Base-by-base conservation (phyloP, 1,140 invertebrate genomes). In the Halesus radiatus region DNA sequence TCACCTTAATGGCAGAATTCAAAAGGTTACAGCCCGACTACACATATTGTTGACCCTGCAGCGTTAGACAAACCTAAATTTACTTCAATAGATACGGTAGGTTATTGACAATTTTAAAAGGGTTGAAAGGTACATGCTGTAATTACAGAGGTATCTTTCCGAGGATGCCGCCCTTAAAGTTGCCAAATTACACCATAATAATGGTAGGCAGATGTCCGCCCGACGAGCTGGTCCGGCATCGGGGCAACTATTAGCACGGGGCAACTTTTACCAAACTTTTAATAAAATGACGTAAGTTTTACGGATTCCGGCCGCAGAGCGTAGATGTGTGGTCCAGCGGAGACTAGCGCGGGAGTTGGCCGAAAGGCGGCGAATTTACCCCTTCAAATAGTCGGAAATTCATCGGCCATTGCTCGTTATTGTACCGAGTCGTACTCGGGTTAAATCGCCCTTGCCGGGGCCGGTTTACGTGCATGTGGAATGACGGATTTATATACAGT, bases 211-310 rank as follows among this genome's bases (percentile, higher is more conserved):
- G 56, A 60, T 60, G 56, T 20, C 56, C 56, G n/a, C n/a, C 56
- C n/a, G 54, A n/a, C 56, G 37, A 45, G n/a, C 20, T 60, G 0
- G 56, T 7, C 56, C 23, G 20, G n/a, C 56, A 45, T 45, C 37
- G 32, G 32, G 32, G 32, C 32, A 32, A 60, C 56, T 60, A 60
- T 60, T 60, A 60, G 56, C 10, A 60, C 56, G n/a, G 20, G 56
- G 56, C 56, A 60, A 60, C 56, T 60, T 60, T 60, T 60, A 23
- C 16, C 20, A 60, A 60, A 60, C 56, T 60, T 60, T 60, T 60
- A 60, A 60, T 60, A 60, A 60, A 60, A 60, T 60, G 56, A 60
- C 56, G 18, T 23, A 60, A 60, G 56, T 60, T 60, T 60, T 60
- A 60, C 56, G 56, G 56, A 60, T 23, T 60, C 56, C 16, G 18